Evolutionary conservation across 2,113 vertebrate species (phyloP).

Genomic region (Onychostruthus taczanowskii): DNA sequence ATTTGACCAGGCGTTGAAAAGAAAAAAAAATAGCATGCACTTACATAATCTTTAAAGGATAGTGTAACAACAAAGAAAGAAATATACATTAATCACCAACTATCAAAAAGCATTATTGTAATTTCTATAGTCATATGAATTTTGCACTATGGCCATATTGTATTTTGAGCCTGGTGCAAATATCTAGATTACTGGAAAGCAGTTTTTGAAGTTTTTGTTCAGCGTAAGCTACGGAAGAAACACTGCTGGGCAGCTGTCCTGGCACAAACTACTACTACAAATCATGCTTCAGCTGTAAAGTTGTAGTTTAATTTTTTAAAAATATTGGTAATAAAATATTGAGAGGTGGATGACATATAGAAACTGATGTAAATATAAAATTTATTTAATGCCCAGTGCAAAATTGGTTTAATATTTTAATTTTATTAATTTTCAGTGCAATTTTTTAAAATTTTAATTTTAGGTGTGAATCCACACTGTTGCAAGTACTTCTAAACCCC

Average conservation of each 20-base stretch:
- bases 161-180: background rate
- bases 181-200: background rate
- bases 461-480: background rate
- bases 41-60: background rate
- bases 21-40: background rate
- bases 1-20: background rate
- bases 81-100: background rate
- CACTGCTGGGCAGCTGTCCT: background rate
- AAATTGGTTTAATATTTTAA: background rate
- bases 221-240: background rate
- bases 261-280: background rate
- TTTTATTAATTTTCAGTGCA: background rate
- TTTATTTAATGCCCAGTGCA: background rate
- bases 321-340: background rate
- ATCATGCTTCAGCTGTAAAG: background rate
- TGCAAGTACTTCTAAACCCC: background rate
- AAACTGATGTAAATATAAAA: background rate
- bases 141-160: background rate
- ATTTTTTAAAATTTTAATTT: background rate
- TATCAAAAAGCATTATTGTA: background rate
- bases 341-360: background rate
- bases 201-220: background rate
- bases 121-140: background rate
- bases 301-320: background rate
- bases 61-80: background rate